Evolutionary conservation across 2,113 vertebrate genomes (phyloP), one percentile per base, ranked within the genome.

Genomic region (Andinoacara biseriatus): DNA sequence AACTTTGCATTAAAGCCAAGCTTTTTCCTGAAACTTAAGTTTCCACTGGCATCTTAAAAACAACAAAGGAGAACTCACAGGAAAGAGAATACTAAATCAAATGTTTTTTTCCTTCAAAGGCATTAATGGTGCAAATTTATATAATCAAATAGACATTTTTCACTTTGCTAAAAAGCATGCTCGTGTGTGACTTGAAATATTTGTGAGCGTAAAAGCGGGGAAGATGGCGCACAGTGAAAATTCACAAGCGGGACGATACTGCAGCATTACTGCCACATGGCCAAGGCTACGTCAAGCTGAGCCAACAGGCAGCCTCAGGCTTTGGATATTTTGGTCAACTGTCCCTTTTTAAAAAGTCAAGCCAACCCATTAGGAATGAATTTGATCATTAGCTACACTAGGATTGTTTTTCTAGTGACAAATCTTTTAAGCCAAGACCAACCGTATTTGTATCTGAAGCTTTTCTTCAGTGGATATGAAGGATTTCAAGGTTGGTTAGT

Each of bases 31-130:
- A 74, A 63, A 59, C 65, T 40, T 8, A 46, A 35, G n/a, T 88
- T 89, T 69, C 65, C 49, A 40, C 40, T 61, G 80, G 82, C 78
- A 38, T 80, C 29, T 61, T 33, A 29, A 29, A 81, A 81, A 62
- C 79, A 77, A 85, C 74, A 92, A 87, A 81, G 75, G 76, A 40
- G 14, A 76, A 82, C 76, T 82, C 2, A 3, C 8, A 1, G 18
- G n/a, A 91, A 89, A 91, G 88, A 62, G 90, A 91, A 92, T 92
- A 76, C 35, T 54, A 81, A 82, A 92, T 92, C 58, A 85, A 60
- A 84, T 75, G 35, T 84, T 90, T 88, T 76, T 76, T 54, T 78
- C 82, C 83, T 76, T 90, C 86, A 91, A 77, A 84, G 78, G 72
- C 67, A 22, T 80, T 85, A 86, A 85, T 81, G 72, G 52, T 56